Conservation (phyloP, 30 jellyfish, hydroid and myxozoan species). For the Phacellophora camtschatica region DNA sequence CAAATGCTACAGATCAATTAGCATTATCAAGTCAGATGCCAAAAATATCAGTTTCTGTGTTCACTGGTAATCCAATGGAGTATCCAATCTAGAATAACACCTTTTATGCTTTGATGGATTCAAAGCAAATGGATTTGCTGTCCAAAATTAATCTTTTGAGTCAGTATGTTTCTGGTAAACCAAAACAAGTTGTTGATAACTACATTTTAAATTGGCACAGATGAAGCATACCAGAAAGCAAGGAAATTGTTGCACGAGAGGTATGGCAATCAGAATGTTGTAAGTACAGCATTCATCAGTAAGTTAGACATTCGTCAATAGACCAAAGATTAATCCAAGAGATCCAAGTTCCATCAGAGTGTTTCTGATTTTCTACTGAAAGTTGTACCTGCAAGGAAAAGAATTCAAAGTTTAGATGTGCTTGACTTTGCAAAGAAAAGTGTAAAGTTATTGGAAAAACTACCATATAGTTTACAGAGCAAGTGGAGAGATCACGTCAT, state of each 20-base stretch:
- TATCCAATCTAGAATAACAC: too few species aligned
- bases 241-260: background rate
- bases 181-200: background rate
- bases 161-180: background rate
- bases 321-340: background rate
- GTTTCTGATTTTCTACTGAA: background rate
- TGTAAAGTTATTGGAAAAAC: background rate
- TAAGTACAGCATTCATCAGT: too few species aligned
- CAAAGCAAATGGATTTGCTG: background rate
- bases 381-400: background rate
- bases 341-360: background rate
- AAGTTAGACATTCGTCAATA: too few species aligned
- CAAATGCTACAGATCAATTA: too few species aligned
- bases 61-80: too few species aligned
- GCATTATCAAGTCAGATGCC: too few species aligned
- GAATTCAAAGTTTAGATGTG: background rate
- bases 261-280: background rate
- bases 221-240: background rate
- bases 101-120: background rate
- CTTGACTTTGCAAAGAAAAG: background rate
- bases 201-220: background rate
- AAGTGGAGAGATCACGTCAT: background rate
- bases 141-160: background rate
- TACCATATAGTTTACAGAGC: background rate
- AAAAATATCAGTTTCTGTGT: too few species aligned